Conservation (phyloP, 2,888 invertebrate species). For the Latrodectus hesperus region DNA sequence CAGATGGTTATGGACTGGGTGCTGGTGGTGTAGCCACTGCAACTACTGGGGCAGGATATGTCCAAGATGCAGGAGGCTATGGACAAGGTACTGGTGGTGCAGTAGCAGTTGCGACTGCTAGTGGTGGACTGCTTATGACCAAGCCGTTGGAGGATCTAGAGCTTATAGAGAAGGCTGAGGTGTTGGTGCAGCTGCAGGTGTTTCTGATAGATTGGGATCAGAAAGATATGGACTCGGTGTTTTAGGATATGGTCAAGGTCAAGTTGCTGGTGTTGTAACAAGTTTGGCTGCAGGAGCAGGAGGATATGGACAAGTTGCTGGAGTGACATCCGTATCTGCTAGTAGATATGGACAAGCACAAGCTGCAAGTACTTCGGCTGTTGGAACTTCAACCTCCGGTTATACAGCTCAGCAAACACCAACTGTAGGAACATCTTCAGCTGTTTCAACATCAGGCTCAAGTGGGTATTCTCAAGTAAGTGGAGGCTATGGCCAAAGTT, state of each 20-base stretch:
- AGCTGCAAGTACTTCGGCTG: not conserved
- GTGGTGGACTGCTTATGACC: no score
- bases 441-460: not conserved
- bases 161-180: constrained; percentile 1
- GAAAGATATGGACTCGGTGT: not conserved
- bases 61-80: no score
- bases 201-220: not conserved
- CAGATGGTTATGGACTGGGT: not conserved
- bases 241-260: not conserved
- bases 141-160: no score
- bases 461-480: no score
- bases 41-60: no score
- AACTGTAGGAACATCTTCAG: not conserved
- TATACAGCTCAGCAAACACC: not conserved
- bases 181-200: not conserved
- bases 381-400: not conserved
- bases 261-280: not conserved
- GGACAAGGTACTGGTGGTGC: not conserved
- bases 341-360: not conserved
- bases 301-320: not conserved
- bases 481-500: not conserved
- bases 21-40: not conserved
- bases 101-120: not conserved
- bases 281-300: not conserved
- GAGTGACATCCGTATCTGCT: not conserved